These are phyloP conservation scores for Epizoanthus fatuus DNA, from an alignment of 92 coral and sea anemone genomes.

Conservation along the genomic window DNA sequence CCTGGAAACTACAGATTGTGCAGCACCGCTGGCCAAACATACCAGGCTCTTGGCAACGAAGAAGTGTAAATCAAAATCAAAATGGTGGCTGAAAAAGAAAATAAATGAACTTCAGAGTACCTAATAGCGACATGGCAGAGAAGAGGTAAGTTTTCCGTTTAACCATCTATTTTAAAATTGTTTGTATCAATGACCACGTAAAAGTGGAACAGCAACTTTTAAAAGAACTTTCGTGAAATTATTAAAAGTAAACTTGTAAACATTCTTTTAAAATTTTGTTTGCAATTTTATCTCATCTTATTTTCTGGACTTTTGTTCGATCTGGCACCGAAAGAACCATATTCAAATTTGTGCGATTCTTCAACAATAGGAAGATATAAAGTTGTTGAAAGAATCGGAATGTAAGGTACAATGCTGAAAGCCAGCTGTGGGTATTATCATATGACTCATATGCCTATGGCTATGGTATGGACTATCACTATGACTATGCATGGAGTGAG, in stretches of 20 bases:
- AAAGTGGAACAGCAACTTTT: background rate
- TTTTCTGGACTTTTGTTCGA: too few relatives aligned
- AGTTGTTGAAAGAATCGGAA: too few relatives aligned
- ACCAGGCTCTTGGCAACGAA: constrained; percentile 29
- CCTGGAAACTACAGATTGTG: background rate
- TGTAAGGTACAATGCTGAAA: too few relatives aligned
- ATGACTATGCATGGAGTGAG: too few relatives aligned
- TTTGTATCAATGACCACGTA: background rate
- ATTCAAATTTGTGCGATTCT: too few relatives aligned
- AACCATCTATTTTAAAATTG: background rate
- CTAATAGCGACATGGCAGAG: background rate
- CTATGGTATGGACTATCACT: too few relatives aligned
- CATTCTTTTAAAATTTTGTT: background rate
- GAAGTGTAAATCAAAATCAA: background rate
- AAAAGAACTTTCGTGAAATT: background rate
- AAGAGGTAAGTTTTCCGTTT: background rate
- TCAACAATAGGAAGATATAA: too few relatives aligned
- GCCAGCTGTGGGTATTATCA: too few relatives aligned
- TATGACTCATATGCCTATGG: too few relatives aligned
- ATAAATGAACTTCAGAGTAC: background rate
- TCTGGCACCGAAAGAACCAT: too few relatives aligned
- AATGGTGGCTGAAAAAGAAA: constrained; percentile 7
- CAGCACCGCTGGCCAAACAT: constrained; percentile 14
- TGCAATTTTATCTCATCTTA: background rate
- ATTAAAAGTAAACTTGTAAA: background rate